Evolutionary conservation across 2,888 invertebrate genomes (phyloP).

Genomic region (Macrosiphum euphorbiae): DNA sequence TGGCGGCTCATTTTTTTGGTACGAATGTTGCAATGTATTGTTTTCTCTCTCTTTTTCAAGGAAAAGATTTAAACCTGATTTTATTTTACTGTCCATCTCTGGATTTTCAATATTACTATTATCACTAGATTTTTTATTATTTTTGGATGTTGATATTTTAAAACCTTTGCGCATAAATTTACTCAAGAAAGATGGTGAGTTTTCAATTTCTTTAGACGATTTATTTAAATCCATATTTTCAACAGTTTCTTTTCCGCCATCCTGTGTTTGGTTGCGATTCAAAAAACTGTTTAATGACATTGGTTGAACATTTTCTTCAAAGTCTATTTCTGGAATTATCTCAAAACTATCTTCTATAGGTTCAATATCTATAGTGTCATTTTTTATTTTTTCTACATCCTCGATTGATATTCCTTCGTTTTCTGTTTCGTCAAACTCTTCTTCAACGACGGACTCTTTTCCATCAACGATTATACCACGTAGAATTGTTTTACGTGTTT

Average conservation of each 20-base stretch:
- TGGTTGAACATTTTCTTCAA: not conserved
- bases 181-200: constrained; percentile 14
- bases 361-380: not conserved
- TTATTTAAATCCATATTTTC: not conserved
- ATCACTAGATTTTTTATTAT: constrained; percentile 2
- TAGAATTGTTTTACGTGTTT: not conserved
- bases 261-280: not conserved
- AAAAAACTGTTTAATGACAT: not conserved
- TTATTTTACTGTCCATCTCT: not conserved
- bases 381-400: not conserved
- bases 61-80: not conserved
- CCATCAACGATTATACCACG: not conserved
- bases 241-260: no score
- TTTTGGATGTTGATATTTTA: not conserved
- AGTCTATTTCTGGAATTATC: not conserved
- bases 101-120: not conserved
- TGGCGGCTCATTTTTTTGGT: rapidly evolving
- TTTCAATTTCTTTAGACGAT: not conserved
- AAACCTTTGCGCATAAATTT: constrained; percentile 22
- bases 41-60: constrained; percentile 36
- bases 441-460: not conserved
- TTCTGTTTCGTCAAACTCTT: not conserved
- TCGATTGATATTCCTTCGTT: not conserved
- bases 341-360: not conserved
- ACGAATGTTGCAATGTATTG: not conserved